A percentile compares a stretch with the other conserved stretches of the same genome.
phyloP scores from a whole-genome alignment of 1,140 invertebrate genomes.

The Stegodyphus dumicola region DNA sequence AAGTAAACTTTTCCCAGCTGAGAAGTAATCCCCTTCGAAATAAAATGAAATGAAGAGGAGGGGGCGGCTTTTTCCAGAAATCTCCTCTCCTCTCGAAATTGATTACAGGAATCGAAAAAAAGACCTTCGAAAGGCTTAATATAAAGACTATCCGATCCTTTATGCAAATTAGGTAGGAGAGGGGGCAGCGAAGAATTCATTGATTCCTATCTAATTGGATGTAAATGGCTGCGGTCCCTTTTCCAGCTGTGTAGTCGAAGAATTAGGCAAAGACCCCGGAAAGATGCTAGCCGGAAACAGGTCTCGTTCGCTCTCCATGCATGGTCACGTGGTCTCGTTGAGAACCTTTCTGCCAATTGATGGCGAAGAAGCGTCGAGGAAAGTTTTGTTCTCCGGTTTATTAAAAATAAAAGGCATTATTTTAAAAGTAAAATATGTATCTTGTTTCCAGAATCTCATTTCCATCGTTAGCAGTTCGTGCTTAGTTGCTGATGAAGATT shows the following conservation, averaged over 20 bases:
- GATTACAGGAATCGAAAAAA: slow-evolving; percentile 32
- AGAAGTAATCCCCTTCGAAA: not conserved
- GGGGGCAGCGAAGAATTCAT: slow-evolving; percentile 16
- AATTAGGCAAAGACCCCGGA: no score
- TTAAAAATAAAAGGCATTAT: no score
- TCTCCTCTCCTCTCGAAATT: slow-evolving; percentile 17
- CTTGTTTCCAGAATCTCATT: no score
- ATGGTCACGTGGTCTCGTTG: slow-evolving; percentile 10
- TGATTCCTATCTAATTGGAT: slow-evolving; percentile 59
- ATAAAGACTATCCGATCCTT: slow-evolving; percentile 26
- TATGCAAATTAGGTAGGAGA: slow-evolving; percentile 30
- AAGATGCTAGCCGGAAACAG: not conserved
- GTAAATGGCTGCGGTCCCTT: slow-evolving; percentile 38
- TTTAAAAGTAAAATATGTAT: no score
- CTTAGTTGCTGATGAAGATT: no score
- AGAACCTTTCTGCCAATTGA: no score
- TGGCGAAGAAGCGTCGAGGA: no score
- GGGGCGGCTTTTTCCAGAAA: slow-evolving; percentile 4
- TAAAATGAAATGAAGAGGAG: not conserved
- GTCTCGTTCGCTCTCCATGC: slow-evolving; percentile 10
- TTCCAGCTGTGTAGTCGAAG: not conserved
- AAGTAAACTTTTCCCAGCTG: no score
- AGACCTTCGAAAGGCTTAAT: slow-evolving; percentile 13
- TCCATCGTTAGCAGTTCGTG: no score
- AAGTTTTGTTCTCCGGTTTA: no score